Base-by-base conservation (phyloP, 2,797 vertebrate species). In the Galago senegalensis region DNA sequence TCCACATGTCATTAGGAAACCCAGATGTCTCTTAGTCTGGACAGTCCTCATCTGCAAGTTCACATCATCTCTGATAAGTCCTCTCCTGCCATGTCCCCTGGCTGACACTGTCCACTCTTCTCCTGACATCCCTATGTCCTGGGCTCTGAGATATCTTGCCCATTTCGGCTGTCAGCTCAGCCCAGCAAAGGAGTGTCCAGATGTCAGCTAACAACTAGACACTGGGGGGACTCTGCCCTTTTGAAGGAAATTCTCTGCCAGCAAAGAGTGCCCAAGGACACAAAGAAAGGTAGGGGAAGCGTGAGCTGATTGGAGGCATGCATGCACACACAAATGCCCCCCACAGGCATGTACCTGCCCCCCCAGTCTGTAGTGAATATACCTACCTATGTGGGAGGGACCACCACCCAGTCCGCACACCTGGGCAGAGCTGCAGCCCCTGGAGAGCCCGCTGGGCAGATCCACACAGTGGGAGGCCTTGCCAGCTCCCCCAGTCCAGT, bases 11-110 rank as follows among this genome's bases (percentile, higher is more conserved):
- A 53, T 65, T 18, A 31, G 56, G n/a, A 17, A 86, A 21, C 5
- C 0, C 61, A 80, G 58, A 27, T n/a, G 16, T 12, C 2, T 12
- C 37, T 5, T 7, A 4, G 23, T 34, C 34, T 1, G 8, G 58
- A 29, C n/a, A 72, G 5, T 34, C 21, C 27, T 5, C 9, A 27
- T 11, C 31, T 11, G 1, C 6, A 2, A 6, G 3, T 27, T n/a
- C 63, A 3, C 0, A 1, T 6, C n/a, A 46, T 3, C 8, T 7
- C 27, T 18, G 18, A 4, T 12, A 2, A 2, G 1, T 8, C 31
- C 85, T 37, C 17, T 56, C 2, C 16, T 29, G 23, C n/a, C 1
- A 12, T 9, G 2, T 11, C 37, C 53, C 3, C 17, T 0, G 0
- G 63, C 5, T 6, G 27, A 31, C 7, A 4, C 16, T 1, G n/a